Evolutionary conservation across 2,888 invertebrate species (phyloP).

Genomic region (Leucoptera coffeella): DNA sequence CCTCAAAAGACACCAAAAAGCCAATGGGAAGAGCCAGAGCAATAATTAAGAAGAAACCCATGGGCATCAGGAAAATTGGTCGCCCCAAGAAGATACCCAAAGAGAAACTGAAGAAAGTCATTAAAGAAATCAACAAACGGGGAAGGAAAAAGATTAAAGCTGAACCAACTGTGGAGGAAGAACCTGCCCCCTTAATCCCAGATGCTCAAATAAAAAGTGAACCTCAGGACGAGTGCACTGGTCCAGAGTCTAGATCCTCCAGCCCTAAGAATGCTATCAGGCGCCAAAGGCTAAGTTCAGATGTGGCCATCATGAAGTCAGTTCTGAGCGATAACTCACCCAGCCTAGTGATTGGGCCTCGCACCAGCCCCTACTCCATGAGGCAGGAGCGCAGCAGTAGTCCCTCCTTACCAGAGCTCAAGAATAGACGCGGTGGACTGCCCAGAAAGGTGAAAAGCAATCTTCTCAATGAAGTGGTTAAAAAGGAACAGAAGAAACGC

Average conservation of each 20-base stretch:
- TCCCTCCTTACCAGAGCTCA: conserved; percentile 39
- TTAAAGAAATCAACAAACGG: conserved; percentile 22
- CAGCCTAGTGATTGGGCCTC: conserved; percentile 27
- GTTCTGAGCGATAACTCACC: conserved; percentile 30
- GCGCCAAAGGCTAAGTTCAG: conserved; percentile 35
- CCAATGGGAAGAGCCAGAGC: conserved; percentile 27
- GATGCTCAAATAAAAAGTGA: conserved; percentile 41
- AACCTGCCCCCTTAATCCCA: conserved; percentile 29
- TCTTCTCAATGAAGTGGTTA: conserved; percentile 52
- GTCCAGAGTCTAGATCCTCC: conserved; percentile 38
- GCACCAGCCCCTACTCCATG: conserved; percentile 56
- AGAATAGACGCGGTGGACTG: conserved; percentile 61
- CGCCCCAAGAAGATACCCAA: conserved; percentile 35
- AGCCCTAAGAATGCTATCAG: conserved; percentile 40
- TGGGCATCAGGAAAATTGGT: conserved; percentile 39
- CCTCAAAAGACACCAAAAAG: conserved; percentile 36
- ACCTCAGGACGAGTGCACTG: conserved; percentile 27
- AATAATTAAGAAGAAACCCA: conserved; percentile 33
- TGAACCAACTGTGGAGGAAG: conserved; percentile 26
- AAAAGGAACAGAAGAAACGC: conserved; percentile 48
- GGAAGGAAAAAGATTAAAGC: conserved; percentile 27
- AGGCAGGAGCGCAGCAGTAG: conserved; percentile 53
- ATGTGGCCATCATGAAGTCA: conserved; percentile 42
- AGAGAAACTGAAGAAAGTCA: conserved; percentile 27
- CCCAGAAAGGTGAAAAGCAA: conserved; percentile 55